These are phyloP conservation scores for Sterrhoptilus dennistouni DNA, from an alignment of 2,113 vertebrate genomes.

Conservation along the genomic window DNA sequence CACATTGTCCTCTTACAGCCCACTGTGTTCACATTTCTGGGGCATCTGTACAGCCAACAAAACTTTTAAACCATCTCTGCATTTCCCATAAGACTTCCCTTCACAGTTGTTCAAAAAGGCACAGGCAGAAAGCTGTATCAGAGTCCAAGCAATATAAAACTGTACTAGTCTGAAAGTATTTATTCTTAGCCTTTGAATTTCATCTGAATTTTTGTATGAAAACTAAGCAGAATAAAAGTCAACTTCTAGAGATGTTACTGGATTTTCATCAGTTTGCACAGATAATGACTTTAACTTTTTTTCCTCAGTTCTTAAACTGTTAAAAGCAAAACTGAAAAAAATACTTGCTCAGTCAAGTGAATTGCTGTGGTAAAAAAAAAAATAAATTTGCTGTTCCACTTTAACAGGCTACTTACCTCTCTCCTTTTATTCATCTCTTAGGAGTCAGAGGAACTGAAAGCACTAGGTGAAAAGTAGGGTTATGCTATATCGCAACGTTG, in stretches of 20 bases:
- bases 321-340: not conserved
- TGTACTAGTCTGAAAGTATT: not conserved
- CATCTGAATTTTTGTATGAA: not conserved
- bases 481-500: not conserved
- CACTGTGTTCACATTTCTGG: not conserved
- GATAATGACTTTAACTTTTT: not conserved
- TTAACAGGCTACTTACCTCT: not conserved
- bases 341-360: not conserved
- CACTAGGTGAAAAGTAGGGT: not conserved
- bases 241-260: not conserved
- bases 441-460: not conserved
- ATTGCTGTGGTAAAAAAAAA: not conserved
- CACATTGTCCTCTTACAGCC: not conserved
- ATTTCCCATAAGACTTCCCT: not conserved
- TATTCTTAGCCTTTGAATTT: not conserved
- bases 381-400: not conserved
- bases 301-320: not conserved
- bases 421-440: not conserved
- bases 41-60: not conserved
- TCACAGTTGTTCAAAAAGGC: not conserved
- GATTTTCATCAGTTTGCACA: not conserved
- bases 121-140: not conserved
- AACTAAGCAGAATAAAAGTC: not conserved
- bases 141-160: not conserved
- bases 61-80: not conserved